These are phyloP conservation scores for Xiphophorus birchmanni DNA, from an alignment of 2,797 vertebrate species.

Conservation along the genomic window DNA sequence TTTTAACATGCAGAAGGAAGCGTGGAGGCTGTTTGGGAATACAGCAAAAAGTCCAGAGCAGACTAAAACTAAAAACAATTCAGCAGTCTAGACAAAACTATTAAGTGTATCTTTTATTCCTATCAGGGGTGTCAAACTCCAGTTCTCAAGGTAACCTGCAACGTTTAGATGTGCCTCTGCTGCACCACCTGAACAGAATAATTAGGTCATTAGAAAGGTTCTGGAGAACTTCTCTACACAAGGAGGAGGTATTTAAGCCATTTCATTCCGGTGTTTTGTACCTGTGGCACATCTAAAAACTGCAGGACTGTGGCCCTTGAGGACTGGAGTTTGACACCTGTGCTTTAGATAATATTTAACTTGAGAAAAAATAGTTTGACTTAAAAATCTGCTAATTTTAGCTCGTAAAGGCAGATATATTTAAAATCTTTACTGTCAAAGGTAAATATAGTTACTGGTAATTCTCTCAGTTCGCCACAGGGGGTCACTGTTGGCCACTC, in stretches of 20 bases:
- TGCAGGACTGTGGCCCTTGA: too few relatives aligned
- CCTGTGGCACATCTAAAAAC: too few relatives aligned
- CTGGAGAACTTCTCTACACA: too few relatives aligned
- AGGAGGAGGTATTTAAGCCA: too few relatives aligned
- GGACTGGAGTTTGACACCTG: too few relatives aligned
- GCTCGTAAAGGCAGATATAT: neutral
- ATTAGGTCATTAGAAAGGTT: too few relatives aligned
- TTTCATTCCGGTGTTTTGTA: too few relatives aligned
- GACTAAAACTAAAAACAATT: neutral
- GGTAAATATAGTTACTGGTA: neutral
- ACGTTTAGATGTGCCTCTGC: too few relatives aligned
- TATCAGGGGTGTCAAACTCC: neutral
- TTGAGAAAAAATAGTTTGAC: neutral
- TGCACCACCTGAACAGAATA: too few relatives aligned
- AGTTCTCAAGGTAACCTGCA: too few relatives aligned
- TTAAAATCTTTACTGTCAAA: neutral
- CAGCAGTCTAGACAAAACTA: neutral
- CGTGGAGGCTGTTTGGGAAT: neutral
- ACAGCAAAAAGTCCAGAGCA: neutral
- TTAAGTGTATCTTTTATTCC: neutral
- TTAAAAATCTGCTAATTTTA: neutral
- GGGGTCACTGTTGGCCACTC: conserved; percentile 59
- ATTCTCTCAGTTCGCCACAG: conserved; percentile 47
- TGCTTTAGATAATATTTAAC: neutral
- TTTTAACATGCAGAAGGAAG: neutral